phyloP scores from a whole-genome alignment of 2,797 vertebrate species.

The Meriones psammophilus region DNA sequence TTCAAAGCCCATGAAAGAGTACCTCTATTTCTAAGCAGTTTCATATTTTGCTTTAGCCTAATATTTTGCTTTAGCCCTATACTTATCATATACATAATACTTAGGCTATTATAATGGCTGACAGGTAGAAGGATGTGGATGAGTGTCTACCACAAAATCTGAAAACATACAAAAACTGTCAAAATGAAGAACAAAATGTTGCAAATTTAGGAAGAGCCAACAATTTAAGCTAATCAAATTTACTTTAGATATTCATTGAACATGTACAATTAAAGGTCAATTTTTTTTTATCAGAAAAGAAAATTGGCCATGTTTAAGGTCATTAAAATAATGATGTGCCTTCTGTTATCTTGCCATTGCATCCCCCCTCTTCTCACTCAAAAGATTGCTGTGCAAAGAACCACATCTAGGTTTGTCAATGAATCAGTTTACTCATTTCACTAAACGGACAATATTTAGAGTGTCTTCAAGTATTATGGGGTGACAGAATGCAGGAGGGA shows the following conservation, averaged over 20 bases:
- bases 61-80: not conserved
- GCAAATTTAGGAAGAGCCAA: not conserved
- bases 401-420: not conserved
- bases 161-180: not conserved
- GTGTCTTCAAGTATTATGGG: not conserved
- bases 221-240: not conserved
- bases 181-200: slow-evolving; percentile 27
- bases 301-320: not conserved
- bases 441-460: not conserved
- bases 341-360: not conserved
- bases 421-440: not conserved
- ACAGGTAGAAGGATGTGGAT: not conserved
- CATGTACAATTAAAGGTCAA: not conserved
- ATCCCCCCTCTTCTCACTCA: not conserved
- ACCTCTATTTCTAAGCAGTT: not conserved
- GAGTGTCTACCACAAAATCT: not conserved
- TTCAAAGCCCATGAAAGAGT: not conserved
- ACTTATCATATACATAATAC: not conserved
- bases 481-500: not conserved
- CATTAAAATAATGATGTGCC: not conserved
- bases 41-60: not conserved
- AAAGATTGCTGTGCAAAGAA: not conserved
- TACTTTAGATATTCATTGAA: not conserved
- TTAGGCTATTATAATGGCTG: not conserved
- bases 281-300: slow-evolving; percentile 47